phyloP scores from a whole-genome alignment of 2,797 vertebrate genomes.

The Cossypha dichroa region DNA sequence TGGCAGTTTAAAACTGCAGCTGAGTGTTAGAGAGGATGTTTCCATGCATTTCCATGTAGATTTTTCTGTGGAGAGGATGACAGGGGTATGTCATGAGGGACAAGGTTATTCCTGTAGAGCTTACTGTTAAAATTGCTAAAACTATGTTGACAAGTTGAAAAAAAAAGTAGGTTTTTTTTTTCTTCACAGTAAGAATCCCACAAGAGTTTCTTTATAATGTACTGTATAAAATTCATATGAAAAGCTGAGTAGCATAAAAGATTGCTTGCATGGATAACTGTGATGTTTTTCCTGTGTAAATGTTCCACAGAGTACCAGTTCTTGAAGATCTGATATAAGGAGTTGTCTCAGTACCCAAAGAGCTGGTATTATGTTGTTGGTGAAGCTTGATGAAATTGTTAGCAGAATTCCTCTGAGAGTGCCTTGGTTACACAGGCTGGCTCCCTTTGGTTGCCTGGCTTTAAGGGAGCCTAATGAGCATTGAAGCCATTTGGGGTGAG shows the following conservation, averaged over 20 bases:
- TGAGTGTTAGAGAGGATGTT: neutral
- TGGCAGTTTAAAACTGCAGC: neutral
- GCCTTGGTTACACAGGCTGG: neutral
- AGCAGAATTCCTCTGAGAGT: neutral
- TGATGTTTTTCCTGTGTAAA: neutral
- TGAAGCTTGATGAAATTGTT: neutral
- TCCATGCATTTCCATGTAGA: neutral
- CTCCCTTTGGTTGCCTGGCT: neutral
- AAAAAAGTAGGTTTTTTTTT: neutral
- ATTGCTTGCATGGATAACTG: neutral
- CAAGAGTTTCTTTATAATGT: neutral
- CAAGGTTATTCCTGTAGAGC: neutral
- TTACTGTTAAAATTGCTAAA: neutral
- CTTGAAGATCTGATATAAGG: neutral
- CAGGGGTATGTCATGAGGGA: neutral
- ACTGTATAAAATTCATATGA: neutral
- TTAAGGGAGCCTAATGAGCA: neutral
- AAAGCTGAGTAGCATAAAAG: neutral
- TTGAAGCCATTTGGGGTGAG: fast-evolving
- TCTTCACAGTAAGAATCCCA: neutral
- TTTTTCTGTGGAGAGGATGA: neutral
- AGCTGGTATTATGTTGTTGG: neutral
- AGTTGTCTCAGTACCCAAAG: neutral
- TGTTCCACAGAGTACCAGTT: neutral
- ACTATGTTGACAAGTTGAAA: slow-evolving; percentile 11